Evolutionary conservation across 2,888 invertebrate genomes (phyloP), one percentile per base, ranked within the genome.

Genomic region (Lysandra bellargus): DNA sequence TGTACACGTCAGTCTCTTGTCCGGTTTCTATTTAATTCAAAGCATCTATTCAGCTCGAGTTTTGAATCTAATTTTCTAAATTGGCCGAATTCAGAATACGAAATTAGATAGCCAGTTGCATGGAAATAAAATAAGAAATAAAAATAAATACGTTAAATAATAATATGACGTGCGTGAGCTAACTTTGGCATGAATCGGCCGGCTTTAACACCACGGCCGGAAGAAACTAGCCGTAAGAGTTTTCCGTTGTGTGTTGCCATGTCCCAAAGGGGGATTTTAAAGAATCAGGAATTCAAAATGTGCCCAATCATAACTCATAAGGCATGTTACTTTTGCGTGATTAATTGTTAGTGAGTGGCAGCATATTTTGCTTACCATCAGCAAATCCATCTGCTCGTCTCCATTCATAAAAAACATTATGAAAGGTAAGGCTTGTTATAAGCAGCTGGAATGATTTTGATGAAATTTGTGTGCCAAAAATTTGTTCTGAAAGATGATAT

Each of bases 11-110:
- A 33, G 69, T 33, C 64, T 30, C 30, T 64, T 64, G 30, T 1
- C 69, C 3, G 33, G 33, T 69, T 69, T 69, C 33, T 33, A 69
- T 69, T 69, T 69, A 37, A 37, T 69, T 69, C 33, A 69, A 69
- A 69, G 69, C 69, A 69, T 69, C 69, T 69, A 69, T 69, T 69
- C 69, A 37, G 30, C 12, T 64, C 23, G 12, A 37, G 5, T 14
- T 33, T 69, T 6, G 37, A 69, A 69, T 69, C 69, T 69, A 14
- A 37, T 69, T 69, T 69, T 69, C 33, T 69, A 69, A 37, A 69
- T 69, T 69, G 64, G 9, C 30, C 30, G 30, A 64, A 64, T 64
- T 30, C 14, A 14, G 69, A 69, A 69, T 69, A 69, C 37, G 17
- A 69, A 69, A 69, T 69, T 14, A 37, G 33, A 69, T 37, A 37